These are phyloP conservation scores for Harmothoe impar DNA, from an alignment of 2,888 invertebrate genomes.

Conservation along the genomic window DNA sequence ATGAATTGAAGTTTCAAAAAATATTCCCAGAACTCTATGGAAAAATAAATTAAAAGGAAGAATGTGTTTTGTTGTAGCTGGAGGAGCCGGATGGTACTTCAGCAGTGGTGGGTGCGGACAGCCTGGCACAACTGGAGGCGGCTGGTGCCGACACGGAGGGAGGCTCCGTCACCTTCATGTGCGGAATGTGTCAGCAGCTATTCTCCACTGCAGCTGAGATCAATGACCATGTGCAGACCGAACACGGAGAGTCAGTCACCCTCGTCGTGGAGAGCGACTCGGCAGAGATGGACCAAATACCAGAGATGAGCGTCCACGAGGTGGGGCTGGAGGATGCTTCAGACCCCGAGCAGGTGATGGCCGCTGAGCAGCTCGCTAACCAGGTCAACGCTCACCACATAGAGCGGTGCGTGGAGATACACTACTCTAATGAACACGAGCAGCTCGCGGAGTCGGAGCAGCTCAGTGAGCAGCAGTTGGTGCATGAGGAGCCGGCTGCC, in stretches of 20 bases:
- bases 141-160: neutral
- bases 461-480: no score
- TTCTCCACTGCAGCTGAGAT: slow-evolving; percentile 65
- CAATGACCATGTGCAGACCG: slow-evolving; percentile 64
- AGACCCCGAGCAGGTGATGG: no score
- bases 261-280: slow-evolving; percentile 11
- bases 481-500: no score
- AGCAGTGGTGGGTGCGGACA: neutral
- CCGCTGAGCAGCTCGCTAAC: no score
- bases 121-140: neutral
- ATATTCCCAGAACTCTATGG: no score
- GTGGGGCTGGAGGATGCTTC: neutral
- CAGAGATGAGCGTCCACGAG: neutral
- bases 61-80: neutral
- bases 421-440: no score
- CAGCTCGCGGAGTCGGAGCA: no score
- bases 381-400: no score
- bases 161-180: slow-evolving; percentile 68
- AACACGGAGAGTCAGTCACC: slow-evolving; percentile 39
- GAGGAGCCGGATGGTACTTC: neutral
- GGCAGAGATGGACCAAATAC: no score
- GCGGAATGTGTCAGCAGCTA: slow-evolving; percentile 70
- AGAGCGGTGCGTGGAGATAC: no score
- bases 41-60: no score
- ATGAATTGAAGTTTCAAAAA: no score